Evolutionary conservation across 1,140 invertebrate species (phyloP), one percentile per base, ranked within the genome.

Genomic region (Dolichoris vasculosae): DNA sequence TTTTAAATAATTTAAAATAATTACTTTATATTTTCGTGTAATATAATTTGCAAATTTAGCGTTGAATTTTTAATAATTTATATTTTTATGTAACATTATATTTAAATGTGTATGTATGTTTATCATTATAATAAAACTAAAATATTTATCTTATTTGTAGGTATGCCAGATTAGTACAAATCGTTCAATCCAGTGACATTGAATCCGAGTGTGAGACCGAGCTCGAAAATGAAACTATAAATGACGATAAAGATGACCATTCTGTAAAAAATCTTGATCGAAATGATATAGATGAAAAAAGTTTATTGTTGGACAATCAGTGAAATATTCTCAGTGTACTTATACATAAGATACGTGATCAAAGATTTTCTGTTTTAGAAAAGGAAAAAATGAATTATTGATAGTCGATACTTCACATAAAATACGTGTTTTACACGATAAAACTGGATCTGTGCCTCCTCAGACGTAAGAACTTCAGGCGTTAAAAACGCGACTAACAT

Each of bases 131-230:
- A 59, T 55, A 17, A 64, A n/a, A 32, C 69, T 51, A 2, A 32
- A 46, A 75, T 82, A 59, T 67, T 3, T 43, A n/a, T 15, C 43
- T 46, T 20, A 55, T 26, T 83, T 80, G 0, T 82, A 93, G 92
- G 87, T 92, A 93, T 88, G 91, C 91, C 46, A 90, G 88, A 88
- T 88, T 93, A 83, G 88, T 92, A 85, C 90, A 91, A 88, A 89
- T 86, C 73, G 86, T 89, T 43, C 90, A 89, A 77, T 88, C 85
- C 71, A 82, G 63, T 30, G 80, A 86, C 83, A 84, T 87, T 43
- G 91, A 91, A 71, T 89, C 87, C 59, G 91, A 90, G 64, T 87
- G 82, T 35, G 88, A 88, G 40, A 87, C 84, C 83, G 87, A 88
- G 76, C 83, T 55, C 32, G 87, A 89, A 77, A 81, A 75, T 26